These are phyloP conservation scores for Acanthosoma haemorrhoidale DNA, from an alignment of 2,888 invertebrate genomes.

Conservation along the genomic window DNA sequence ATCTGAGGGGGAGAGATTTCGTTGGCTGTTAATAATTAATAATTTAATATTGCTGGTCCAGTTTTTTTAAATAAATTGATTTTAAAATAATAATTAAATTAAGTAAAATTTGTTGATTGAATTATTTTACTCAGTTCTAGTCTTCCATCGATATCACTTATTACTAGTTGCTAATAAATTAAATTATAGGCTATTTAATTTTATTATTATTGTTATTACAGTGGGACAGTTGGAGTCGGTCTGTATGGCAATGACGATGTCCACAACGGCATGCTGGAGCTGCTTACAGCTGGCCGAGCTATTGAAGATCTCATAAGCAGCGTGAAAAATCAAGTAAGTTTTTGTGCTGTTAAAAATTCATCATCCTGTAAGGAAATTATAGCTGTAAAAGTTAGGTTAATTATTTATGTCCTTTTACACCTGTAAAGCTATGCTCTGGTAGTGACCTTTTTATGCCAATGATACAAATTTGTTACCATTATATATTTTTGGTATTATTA, in stretches of 20 bases:
- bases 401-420: too few relatives aligned
- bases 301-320: slow-evolving; percentile 73
- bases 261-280: slow-evolving; percentile 81
- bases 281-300: slow-evolving; percentile 71
- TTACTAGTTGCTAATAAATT: background rate
- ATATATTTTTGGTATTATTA: too few relatives aligned
- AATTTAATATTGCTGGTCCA: too few relatives aligned
- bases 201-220: slow-evolving; percentile 41
- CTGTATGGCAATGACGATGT: slow-evolving; percentile 93
- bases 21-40: too few relatives aligned
- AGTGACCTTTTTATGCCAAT: too few relatives aligned
- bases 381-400: too few relatives aligned
- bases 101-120: too few relatives aligned
- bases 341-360: too few relatives aligned
- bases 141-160: background rate
- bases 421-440: too few relatives aligned
- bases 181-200: background rate
- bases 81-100: background rate
- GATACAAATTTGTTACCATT: too few relatives aligned
- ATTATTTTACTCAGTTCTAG: background rate
- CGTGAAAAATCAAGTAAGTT: slow-evolving; percentile 70
- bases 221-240: slow-evolving; percentile 80
- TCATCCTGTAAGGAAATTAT: too few relatives aligned
- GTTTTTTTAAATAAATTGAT: background rate
- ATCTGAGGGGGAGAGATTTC: too few relatives aligned